Conservation (phyloP, 1,140 invertebrate genomes). For the Neodiprion lecontei region DNA sequence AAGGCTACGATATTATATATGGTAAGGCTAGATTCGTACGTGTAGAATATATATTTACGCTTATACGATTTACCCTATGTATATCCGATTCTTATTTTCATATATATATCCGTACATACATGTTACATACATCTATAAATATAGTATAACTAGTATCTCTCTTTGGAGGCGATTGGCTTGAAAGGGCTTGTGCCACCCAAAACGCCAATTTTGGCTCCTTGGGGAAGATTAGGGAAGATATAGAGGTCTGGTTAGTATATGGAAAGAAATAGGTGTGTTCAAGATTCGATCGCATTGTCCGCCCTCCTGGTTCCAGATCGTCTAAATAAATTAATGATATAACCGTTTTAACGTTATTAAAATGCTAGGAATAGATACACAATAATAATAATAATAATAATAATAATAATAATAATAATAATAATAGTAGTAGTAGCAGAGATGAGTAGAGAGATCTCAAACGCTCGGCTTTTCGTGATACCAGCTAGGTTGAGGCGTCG, state of each 20-base stretch:
- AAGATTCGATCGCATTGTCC: background rate
- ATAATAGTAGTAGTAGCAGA: too few relatives aligned
- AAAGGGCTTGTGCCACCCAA: background rate
- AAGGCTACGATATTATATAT: too few relatives aligned
- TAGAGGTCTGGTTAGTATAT: constrained; percentile 24
- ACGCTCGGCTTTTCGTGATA: too few relatives aligned
- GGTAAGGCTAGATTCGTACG: background rate
- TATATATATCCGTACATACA: background rate
- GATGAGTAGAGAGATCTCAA: too few relatives aligned
- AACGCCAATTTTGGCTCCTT: constrained; percentile 39
- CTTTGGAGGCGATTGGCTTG: constrained; percentile 39
- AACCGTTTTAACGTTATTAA: background rate
- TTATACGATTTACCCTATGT: too few relatives aligned
- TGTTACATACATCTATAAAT: constrained; percentile 23
- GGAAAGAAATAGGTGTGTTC: background rate
- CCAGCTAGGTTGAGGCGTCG: too few relatives aligned
- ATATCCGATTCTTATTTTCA: too few relatives aligned
- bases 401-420: too few relatives aligned
- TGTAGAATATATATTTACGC: too few relatives aligned
- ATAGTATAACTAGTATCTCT: constrained; percentile 36
- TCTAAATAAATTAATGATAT: background rate
- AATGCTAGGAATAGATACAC: too few relatives aligned
- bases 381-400: too few relatives aligned
- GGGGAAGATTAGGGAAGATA: constrained; percentile 42
- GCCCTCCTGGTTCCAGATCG: constrained; percentile 6